Conservation (phyloP, 2,113 vertebrate genomes). For the Carlito syrichta region DNA sequence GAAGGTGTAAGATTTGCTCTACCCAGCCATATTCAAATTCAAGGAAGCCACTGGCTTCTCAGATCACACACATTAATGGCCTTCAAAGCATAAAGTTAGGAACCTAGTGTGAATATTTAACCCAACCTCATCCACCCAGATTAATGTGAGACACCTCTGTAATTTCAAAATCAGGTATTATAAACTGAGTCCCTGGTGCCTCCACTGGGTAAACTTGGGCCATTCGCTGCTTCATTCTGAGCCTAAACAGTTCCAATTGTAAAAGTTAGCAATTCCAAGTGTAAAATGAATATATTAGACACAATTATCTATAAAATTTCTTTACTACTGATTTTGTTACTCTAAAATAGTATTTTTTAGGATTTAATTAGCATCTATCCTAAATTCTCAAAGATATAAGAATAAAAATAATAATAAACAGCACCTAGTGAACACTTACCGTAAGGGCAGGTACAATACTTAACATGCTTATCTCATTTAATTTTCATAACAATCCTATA, state of each 20-base stretch:
- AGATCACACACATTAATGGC: neutral
- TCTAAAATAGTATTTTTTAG: neutral
- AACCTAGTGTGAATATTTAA: neutral
- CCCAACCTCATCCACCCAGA: neutral
- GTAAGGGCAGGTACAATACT: neutral
- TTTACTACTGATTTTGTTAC: neutral
- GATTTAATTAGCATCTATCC: neutral
- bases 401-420: conserved; percentile 31
- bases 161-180: neutral
- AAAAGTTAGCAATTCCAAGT: neutral
- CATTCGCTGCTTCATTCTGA: neutral
- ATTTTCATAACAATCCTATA: neutral
- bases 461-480: neutral
- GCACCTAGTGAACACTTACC: neutral
- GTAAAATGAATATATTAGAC: neutral
- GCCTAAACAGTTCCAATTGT: neutral
- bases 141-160: neutral
- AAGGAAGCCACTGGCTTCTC: neutral
- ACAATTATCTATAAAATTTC: neutral
- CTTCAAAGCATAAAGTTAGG: neutral
- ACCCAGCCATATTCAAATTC: neutral
- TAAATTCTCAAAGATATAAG: conserved; percentile 33
- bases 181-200: neutral
- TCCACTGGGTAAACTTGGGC: neutral
- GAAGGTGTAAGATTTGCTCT: neutral